Base-by-base conservation (phyloP, 2,888 invertebrate species). In the Oxystoma pomonae region DNA sequence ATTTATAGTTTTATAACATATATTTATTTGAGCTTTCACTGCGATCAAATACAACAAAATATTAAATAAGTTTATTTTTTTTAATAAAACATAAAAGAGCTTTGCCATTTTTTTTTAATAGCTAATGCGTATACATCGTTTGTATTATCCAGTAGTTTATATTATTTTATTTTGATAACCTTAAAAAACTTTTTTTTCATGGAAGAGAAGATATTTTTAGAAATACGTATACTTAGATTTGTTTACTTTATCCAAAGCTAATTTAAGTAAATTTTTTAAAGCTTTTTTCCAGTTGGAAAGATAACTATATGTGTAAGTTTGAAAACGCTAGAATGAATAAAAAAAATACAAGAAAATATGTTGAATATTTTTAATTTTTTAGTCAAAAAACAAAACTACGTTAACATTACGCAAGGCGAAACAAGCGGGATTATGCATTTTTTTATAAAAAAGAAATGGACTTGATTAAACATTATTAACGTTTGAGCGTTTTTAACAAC, bases 11-110 rank as follows among this genome's bases (percentile, higher is more conserved):
- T 64, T 87, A 88, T 89, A 89, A 89, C 89, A 89, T 89, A 89
- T 89, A 89, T 89, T 89, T 89, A 89, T 89, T 89, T 90, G 89
- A 89, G 89, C 89, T 87, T 89, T 88, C 87, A 88, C 89, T 89
- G 89, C 89, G 87, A 88, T 89, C 87, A 88, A 89, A 88, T 89
- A 89, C 89, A 89, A 89, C 88, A 88, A 89, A 89, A 88, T 88
- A 88, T 72, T 87, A 88, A 88, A 89, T 88, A 88, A 86, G 86
- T 74, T 73, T 74, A 86, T 87, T 84, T 74, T 77, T 88, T 87
- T 87, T 71, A 67, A 87, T 87, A 87, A 86, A 88, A 86, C 88
- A 87, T 86, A 83, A 84, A 85, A 85, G 86, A 86, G 86, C 86
- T 86, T 86, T 77, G 80, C 82, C 81, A 83, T 83, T 84, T 82